Percentiles rank a stretch among this genome's conserved stretches.
These are phyloP conservation scores for Caenorhabditis angaria DNA, from an alignment of 2,888 invertebrate genomes.

Conservation along the genomic window DNA sequence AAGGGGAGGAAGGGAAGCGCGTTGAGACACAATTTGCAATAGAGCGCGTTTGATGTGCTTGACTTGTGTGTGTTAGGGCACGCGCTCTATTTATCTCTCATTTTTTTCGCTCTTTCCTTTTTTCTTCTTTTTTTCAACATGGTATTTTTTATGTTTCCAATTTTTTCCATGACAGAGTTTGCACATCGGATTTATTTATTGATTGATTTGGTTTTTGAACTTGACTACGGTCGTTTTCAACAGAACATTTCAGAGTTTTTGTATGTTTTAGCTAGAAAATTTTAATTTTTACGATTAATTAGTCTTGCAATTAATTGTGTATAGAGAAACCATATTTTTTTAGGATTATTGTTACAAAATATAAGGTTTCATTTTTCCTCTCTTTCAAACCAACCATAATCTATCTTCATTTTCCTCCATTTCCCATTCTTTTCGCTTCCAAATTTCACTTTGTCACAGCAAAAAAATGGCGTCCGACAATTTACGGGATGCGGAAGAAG, in stretches of 20 bases:
- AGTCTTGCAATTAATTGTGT: too few relatives aligned
- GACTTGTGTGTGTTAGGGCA: constrained; percentile 14
- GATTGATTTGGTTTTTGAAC: constrained; percentile 8
- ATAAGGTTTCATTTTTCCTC: background rate
- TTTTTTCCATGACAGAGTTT: constrained; percentile 45
- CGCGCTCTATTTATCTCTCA: constrained; percentile 32
- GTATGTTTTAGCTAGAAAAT: too few relatives aligned
- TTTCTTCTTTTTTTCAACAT: constrained; percentile 20
- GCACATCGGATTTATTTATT: constrained; percentile 13
- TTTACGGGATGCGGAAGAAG: constrained; percentile 37
- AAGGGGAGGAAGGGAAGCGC: background rate
- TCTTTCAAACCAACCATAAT: background rate
- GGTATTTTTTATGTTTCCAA: too few relatives aligned
- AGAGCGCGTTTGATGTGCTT: constrained; percentile 19
- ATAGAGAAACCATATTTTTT: too few relatives aligned
- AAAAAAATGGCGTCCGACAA: background rate
- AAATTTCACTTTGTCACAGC: background rate
- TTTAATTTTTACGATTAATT: too few relatives aligned
- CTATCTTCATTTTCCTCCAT: too few relatives aligned
- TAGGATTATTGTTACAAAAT: too few relatives aligned
- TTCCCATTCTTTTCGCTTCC: too few relatives aligned
- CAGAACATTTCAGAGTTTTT: background rate
- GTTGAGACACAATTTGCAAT: constrained; percentile 19
- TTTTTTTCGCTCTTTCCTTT: constrained; percentile 21
- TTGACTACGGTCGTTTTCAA: constrained; percentile 4